Percentiles rank a stretch among this genome's conserved stretches.
These are phyloP conservation scores for Luperina testacea DNA, from an alignment of 2,888 invertebrate genomes.

Conservation along the genomic window DNA sequence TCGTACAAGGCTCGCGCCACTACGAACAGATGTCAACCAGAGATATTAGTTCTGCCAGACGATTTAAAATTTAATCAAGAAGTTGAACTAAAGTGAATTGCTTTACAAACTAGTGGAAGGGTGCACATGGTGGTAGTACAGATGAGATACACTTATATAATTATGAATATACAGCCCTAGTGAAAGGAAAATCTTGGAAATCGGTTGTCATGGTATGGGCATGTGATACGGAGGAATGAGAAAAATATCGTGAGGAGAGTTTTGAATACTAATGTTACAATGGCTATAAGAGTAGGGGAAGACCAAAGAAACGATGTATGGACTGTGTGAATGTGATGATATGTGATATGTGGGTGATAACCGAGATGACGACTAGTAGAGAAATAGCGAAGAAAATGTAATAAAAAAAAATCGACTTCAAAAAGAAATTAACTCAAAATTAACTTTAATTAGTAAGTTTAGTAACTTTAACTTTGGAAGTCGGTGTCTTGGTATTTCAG, in stretches of 20 bases:
- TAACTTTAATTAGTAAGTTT: too few relatives aligned
- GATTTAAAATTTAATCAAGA: conserved; percentile 79
- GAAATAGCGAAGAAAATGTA: neutral
- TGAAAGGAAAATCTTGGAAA: neutral
- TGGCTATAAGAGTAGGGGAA: neutral
- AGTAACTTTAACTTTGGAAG: too few relatives aligned
- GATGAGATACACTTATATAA: too few relatives aligned
- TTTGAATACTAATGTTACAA: neutral
- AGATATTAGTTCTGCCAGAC: conserved; percentile 76
- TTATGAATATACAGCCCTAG: neutral
- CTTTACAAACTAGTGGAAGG: conserved; percentile 20
- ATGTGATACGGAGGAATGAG: neutral
- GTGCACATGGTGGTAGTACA: conserved; percentile 8
- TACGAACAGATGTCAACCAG: conserved; percentile 78
- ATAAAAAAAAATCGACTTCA: too few relatives aligned
- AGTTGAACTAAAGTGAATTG: conserved; percentile 55
- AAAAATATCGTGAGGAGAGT: neutral
- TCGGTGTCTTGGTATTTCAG: too few relatives aligned
- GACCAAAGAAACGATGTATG: neutral
- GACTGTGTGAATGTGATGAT: neutral
- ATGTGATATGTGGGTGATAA: neutral
- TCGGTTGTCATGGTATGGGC: neutral
- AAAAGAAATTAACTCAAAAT: too few relatives aligned
- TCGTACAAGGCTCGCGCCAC: conserved; percentile 40
- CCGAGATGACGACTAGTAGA: neutral